phyloP scores from a whole-genome alignment of 2,113 vertebrate genomes.

The Perca flavescens region DNA sequence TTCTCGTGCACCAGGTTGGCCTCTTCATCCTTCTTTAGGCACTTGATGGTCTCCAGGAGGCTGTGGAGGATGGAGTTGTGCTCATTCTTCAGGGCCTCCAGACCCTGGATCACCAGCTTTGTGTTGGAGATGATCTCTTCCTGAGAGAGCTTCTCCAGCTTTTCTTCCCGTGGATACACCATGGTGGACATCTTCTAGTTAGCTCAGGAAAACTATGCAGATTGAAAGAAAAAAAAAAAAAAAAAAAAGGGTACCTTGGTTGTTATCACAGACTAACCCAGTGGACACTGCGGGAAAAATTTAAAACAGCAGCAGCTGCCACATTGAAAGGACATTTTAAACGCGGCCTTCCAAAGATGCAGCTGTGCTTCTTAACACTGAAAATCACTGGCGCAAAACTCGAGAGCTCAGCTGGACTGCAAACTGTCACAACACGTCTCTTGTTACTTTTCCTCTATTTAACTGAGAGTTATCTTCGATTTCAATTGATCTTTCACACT shows the following conservation, averaged over 20 bases:
- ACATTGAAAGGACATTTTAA: conserved; percentile 11
- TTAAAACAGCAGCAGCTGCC: conserved; percentile 23
- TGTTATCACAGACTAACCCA: background rate
- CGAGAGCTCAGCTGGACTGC: background rate
- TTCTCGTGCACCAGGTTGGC: conserved; percentile 98
- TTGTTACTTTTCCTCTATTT: conserved; percentile 4
- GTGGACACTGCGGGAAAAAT: background rate
- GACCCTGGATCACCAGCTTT: conserved; percentile 96
- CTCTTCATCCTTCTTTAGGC: conserved; percentile 98
- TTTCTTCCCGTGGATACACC: conserved; percentile 94
- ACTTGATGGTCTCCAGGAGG: conserved; percentile 97
- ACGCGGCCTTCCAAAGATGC: background rate
- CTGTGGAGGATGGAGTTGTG: conserved; percentile 98
- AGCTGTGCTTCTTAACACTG: conserved; percentile 36
- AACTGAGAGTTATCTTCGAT: background rate
- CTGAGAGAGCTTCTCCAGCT: conserved; percentile 95
- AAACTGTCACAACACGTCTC: conserved; percentile 20
- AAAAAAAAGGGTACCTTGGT: background rate
- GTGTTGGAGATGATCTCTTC: conserved; percentile 99
- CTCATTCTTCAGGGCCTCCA: conserved; percentile 97
- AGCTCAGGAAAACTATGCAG: conserved; percentile 74
- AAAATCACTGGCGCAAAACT: conserved; percentile 13
- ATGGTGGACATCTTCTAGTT: conserved; percentile 90
- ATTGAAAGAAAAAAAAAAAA: background rate
- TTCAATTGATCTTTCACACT: conserved; percentile 9